phyloP scores from a whole-genome alignment of 2,888 invertebrate species.

The Argyresthia goedartella region DNA sequence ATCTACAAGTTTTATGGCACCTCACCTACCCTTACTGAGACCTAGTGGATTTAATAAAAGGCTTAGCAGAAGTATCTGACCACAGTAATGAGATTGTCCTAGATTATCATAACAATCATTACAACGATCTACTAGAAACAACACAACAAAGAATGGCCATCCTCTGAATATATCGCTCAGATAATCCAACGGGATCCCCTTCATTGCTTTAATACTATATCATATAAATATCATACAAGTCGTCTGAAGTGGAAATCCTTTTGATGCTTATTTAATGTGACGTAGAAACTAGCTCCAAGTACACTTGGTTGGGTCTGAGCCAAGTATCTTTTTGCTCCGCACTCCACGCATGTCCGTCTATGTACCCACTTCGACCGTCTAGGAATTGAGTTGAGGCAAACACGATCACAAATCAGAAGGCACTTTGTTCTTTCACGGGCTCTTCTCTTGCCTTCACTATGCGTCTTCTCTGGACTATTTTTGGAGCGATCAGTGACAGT shows the following conservation, averaged over 20 bases:
- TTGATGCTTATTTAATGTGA: slow-evolving; percentile 62
- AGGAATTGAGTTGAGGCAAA: background rate
- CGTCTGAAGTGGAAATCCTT: slow-evolving; percentile 40
- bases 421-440: slow-evolving; percentile 58
- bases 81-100: no score
- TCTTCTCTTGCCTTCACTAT: slow-evolving; percentile 10
- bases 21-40: no score
- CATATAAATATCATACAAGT: slow-evolving; percentile 29
- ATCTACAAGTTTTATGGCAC: no score
- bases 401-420: slow-evolving; percentile 56
- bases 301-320: slow-evolving; percentile 57
- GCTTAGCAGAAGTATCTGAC: no score
- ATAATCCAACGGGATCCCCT: slow-evolving; percentile 5
- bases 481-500: slow-evolving; percentile 45
- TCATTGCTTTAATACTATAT: slow-evolving; percentile 13
- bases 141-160: background rate
- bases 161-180: background rate
- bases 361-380: background rate
- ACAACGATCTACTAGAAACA: background rate
- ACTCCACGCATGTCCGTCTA: slow-evolving; percentile 3
- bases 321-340: slow-evolving; percentile 55
- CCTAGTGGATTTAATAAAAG: no score
- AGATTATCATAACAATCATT: no score
- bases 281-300: slow-evolving; percentile 50
- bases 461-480: slow-evolving; percentile 23